Evolutionary conservation across 2,797 vertebrate genomes (phyloP), one percentile per base, ranked within the genome.

Genomic region (Halcyon smyrnensis): DNA sequence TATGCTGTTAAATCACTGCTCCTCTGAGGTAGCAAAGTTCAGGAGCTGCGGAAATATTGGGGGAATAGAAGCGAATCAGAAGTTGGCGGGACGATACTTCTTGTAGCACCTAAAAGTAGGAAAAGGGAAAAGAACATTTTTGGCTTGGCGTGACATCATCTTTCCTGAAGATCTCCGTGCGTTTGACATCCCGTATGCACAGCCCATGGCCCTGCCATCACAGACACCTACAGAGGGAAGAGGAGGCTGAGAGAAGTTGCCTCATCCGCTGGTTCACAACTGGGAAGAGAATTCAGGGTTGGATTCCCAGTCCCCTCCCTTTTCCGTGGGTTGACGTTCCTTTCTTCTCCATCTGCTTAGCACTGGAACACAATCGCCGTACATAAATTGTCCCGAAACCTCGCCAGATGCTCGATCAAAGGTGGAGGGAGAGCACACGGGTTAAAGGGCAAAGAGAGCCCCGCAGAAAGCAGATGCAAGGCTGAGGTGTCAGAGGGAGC

Each of bases 321-420:
- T 65, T 32, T 39, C 78, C 1, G 0, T 0, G 15, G 41, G 39
- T 8, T 34, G 12, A 6, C 3, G 2, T 62, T 64, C 50, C 70
- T 65, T 94, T 56, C 8, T 30, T 23, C 77, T 53, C 81, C 89
- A 79, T 93, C 81, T 95, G 87, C 75, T 85, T 12, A 45, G 67
- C 70, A 14, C 74, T 36, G 86, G 56, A n/a, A 8, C 0, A 1
- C 46, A 12, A 13, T 41, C 50, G 4, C 46, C 48, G 41, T 2
- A 19, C 5, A 16, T 56, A 63, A 74, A 74, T 69, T 51, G 59
- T 54, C 81, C 84, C 76, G 54, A 59, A 90, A 23, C 23, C 89
- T 73, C 12, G 1, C 54, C 93, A 92, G 93, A 78, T 92, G 90
- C 48, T 41, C 0, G 9, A 76, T 95, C 92, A 91, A 93, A 96